These are phyloP conservation scores for Solea solea DNA, from an alignment of 2,113 vertebrate genomes.

Conservation along the genomic window DNA sequence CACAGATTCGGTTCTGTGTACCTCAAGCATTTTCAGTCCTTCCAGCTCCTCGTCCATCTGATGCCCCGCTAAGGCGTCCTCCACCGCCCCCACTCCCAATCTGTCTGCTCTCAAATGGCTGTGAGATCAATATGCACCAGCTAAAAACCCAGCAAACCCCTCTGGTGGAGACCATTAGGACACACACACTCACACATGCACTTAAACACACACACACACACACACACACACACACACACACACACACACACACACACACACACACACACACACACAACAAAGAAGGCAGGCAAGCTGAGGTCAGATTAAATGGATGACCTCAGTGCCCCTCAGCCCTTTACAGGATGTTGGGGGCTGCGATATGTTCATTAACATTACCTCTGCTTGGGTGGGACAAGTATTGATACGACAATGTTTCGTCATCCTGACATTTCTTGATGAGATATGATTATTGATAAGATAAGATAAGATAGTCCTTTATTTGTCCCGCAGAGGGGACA, in stretches of 20 bases:
- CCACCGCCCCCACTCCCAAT: conserved; percentile 38
- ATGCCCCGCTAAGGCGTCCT: conserved; percentile 46
- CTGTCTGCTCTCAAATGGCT: conserved; percentile 78
- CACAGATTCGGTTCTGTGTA: conserved; percentile 12
- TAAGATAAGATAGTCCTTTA: no score
- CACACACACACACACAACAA: conserved; percentile 25
- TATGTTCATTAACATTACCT: neutral
- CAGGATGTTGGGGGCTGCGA: conserved; percentile 26
- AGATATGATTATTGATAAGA: no score
- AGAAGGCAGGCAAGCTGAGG: conserved; percentile 51
- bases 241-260: conserved; percentile 17
- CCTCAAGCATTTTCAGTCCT: conserved; percentile 32
- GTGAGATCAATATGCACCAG: conserved; percentile 76
- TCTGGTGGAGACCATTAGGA: conserved; percentile 76
- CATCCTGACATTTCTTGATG: no score
- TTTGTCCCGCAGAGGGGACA: no score
- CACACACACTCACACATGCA: conserved; percentile 22
- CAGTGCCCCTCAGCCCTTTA: conserved; percentile 30
- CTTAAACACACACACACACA: conserved; percentile 14
- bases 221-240: conserved; percentile 30
- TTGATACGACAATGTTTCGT: no score
- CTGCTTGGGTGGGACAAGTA: no score
- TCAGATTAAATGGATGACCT: conserved; percentile 73
- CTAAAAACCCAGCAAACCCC: conserved; percentile 73
- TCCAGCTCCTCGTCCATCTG: conserved; percentile 23